phyloP scores from a whole-genome alignment of 2,113 vertebrate species.

The Phaethornis superciliosus region DNA sequence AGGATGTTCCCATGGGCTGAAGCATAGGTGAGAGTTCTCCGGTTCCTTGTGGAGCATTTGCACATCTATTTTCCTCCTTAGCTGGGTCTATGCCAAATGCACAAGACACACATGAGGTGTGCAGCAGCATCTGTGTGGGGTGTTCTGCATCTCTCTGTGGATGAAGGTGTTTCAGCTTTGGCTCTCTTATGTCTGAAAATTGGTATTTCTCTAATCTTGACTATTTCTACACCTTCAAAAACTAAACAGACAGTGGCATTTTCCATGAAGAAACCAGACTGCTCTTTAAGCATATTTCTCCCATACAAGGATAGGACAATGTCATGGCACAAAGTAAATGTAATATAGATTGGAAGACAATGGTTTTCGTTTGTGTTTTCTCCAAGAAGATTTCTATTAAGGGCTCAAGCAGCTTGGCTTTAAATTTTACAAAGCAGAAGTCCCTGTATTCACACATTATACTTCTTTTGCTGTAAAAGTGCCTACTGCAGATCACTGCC shows the following conservation, averaged over 20 bases:
- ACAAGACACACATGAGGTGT: not conserved
- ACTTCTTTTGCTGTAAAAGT: not conserved
- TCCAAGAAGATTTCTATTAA: not conserved
- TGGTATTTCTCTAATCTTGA: not conserved
- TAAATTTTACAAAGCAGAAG: not conserved
- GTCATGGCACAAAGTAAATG: not conserved
- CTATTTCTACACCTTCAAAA: not conserved
- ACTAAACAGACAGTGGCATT: not conserved
- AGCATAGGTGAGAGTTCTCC: not conserved
- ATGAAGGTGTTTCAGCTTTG: not conserved
- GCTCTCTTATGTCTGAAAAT: not conserved
- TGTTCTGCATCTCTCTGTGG: not conserved
- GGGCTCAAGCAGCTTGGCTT: not conserved
- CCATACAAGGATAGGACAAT: not conserved
- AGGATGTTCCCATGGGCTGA: not conserved
- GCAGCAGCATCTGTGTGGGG: not conserved
- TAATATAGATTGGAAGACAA: not conserved
- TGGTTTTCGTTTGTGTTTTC: not conserved
- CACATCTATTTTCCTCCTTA: not conserved
- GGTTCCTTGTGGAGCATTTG: not conserved
- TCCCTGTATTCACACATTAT: not conserved
- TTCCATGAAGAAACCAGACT: not conserved
- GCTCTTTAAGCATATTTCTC: not conserved
- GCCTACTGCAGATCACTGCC: not conserved
- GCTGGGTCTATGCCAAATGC: accelerated